Base-by-base conservation (phyloP, 2,113 vertebrate genomes). In the Rhea americana region DNA sequence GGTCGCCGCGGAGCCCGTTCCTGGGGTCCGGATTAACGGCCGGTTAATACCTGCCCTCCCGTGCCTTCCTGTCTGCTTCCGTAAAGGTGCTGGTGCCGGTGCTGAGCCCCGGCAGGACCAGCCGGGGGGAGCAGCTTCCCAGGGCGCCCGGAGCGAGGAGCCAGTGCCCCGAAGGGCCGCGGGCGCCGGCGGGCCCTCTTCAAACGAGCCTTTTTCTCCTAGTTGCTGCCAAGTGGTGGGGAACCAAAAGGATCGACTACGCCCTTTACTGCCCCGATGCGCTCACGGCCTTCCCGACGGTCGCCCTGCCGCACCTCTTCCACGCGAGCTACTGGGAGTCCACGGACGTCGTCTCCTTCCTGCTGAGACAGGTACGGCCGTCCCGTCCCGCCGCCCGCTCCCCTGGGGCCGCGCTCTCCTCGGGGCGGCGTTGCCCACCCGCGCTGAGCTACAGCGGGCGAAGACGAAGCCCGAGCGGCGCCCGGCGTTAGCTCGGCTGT, bases 281-380 rank as follows among this genome's bases (percentile, higher is more conserved):
- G 6, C 97, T 99, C 67, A 99, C 98, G 0, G 99, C 99, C 9
- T 99, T 99, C 84, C 99, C 99, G 2, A 99, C 99, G 0, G 98
- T 99, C 58, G 99, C 99, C 21, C 97, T 99, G 96, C 99, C 99
- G 5, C 99, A 99, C 83, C 99, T 99, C 92, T 99, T 99, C 97
- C 99, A 99, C 0, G 99, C 99, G 20, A 99, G 99, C 96, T 99
- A 99, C 97, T 99, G 99, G 99, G 99, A 99, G 89, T 99, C 99
- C 2, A 99, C 99, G 0, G 99, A 99, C 0, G 99, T 99, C 1
- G 99, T 99, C 77, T 99, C 99, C 72, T 99, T 99, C 95, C 95
- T 99, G 41, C 98, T 99, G 62, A 97, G 99, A 98, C 99, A 99
- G 98, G 99, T 99, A 96, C 7, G 0, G 8, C 80, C 11, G 2